Evolutionary conservation across 2,113 vertebrate genomes (phyloP), one percentile per base, ranked within the genome.

Genomic region (Ptychochromis oligacanthus): DNA sequence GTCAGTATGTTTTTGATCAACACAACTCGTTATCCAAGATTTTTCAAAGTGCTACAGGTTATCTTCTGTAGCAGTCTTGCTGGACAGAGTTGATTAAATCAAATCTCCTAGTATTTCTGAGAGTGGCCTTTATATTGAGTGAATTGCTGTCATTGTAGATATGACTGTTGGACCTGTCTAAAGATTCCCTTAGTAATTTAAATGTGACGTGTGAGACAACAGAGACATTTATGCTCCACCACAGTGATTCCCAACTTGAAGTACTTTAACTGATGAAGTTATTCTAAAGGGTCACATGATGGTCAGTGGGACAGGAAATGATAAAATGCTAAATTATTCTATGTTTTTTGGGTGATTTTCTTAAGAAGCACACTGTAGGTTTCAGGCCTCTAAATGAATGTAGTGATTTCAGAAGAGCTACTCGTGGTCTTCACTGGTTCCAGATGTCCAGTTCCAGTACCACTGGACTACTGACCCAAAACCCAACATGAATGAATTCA

Each of bases 1-100:
- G 70, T 72, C 79, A 62, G 58, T 64, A 65, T 80, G 54, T 70
- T 81, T 52, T 77, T 80, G 67, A 77, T 81, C 56, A 67, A 62
- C 52, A 46, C 57, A 79, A 75, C 56, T 70, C 54, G 36, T 56
- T 28, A 75, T 83, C 52, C 52, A 72, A 77, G 62, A 34, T 70
- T 87, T n/a, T 72, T 83, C 14, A 52, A 79, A 12, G 34, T 18
- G 59, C 52, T 67, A 31, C 31, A 58, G 56, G 64, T 80, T 85
- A 43, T 76, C 77, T 56, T 22, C 38, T 18, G 20, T n/a, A 54
- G 46, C 26, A 72, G 5, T 72, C 31, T 34, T 72, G 67, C 46
- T 34, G 67, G 67, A 34, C 46, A 34, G 18, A 72, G 46, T 54
- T 54, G 26, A 72, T 72, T 52, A 22, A 77, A 40, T 80, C n/a